phyloP scores from a whole-genome alignment of 2,888 invertebrate genomes.

The Hypsopygia costalis region DNA sequence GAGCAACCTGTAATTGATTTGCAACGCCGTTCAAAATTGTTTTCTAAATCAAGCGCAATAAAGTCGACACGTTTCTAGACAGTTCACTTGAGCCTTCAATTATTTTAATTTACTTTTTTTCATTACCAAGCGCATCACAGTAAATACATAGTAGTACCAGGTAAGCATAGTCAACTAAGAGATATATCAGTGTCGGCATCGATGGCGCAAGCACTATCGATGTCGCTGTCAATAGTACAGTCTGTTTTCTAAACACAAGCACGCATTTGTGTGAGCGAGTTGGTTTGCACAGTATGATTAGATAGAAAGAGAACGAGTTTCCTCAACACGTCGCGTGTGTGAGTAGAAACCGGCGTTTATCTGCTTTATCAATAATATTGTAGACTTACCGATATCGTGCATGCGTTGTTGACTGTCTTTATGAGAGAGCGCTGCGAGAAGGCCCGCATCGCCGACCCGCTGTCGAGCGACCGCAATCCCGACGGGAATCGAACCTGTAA shows the following conservation, averaged over 20 bases:
- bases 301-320: conserved; percentile 2
- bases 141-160: conserved; percentile 75
- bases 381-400: conserved; percentile 77
- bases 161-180: conserved; percentile 52
- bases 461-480: conserved; percentile 92
- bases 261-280: conserved; percentile 6
- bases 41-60: conserved; percentile 15
- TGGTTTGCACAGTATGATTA: background rate
- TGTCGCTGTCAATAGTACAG: conserved; percentile 35
- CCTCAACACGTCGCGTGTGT: background rate
- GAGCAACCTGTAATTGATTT: conserved; percentile 39
- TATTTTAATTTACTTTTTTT: conserved; percentile 57
- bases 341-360: conserved; percentile 6
- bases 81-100: conserved; percentile 27
- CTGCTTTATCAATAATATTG: conserved; percentile 9
- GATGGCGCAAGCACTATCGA: conserved; percentile 36
- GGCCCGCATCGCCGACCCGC: conserved; percentile 83
- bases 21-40: conserved; percentile 16
- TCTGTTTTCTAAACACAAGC: conserved; percentile 17
- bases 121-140: conserved; percentile 64
- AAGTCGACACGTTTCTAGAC: conserved; percentile 11
- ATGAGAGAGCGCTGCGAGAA: conserved; percentile 78
- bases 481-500: conserved; percentile 85
- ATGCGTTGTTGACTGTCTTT: conserved; percentile 78
- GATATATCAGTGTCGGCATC: conserved; percentile 28